phyloP scores from a whole-genome alignment of 2,888 invertebrate species.

The Helleia helle region DNA sequence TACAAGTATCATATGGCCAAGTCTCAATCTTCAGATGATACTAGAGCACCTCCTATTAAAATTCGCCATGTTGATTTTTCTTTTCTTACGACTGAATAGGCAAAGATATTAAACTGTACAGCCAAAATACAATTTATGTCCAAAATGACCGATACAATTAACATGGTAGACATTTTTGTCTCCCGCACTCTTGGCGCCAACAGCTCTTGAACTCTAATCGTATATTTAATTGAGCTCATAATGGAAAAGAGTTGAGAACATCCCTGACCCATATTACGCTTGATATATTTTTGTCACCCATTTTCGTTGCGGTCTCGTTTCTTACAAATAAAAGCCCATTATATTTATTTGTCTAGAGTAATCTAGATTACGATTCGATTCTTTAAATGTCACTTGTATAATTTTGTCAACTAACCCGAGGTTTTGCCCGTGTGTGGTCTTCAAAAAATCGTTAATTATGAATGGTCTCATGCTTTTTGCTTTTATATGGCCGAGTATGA shows the following conservation, averaged over 20 bases:
- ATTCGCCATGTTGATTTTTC: too few relatives aligned
- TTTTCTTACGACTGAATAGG: not conserved
- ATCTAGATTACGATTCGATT: too few relatives aligned
- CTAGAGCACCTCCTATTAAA: too few relatives aligned
- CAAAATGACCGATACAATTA: not conserved
- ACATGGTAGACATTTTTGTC: not conserved
- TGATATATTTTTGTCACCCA: constrained; percentile 11
- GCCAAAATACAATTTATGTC: not conserved
- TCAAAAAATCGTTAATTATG: too few relatives aligned
- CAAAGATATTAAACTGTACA: not conserved
- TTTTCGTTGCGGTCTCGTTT: not conserved
- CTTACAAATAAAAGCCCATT: not conserved
- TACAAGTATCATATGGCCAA: too few relatives aligned
- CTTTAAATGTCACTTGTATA: too few relatives aligned
- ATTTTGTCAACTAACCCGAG: too few relatives aligned
- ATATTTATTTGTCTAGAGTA: not conserved
- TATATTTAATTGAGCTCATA: constrained; percentile 35
- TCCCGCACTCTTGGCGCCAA: constrained; percentile 3
- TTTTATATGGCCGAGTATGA: too few relatives aligned
- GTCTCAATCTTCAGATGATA: too few relatives aligned
- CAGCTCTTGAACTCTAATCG: constrained; percentile 26
- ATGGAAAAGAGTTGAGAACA: constrained; percentile 33
- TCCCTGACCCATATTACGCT: constrained; percentile 13
- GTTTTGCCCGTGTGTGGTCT: too few relatives aligned
- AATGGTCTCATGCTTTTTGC: too few relatives aligned